Conservation (phyloP, 2,888 invertebrate species). For the Lymantria dispar region DNA sequence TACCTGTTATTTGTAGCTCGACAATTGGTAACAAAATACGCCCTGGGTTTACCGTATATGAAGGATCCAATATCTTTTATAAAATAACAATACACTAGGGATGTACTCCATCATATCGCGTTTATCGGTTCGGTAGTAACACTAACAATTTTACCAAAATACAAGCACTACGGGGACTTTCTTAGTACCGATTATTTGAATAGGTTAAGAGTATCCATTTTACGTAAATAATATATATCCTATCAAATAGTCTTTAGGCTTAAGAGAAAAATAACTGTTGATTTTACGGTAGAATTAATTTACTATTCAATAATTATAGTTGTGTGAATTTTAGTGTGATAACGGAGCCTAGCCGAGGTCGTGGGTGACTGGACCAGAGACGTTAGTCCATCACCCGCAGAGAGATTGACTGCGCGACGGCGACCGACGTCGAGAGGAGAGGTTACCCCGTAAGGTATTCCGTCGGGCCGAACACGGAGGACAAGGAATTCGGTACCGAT, state of each 20-base stretch:
- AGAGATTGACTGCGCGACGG: too few relatives aligned
- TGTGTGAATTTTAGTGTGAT: too few relatives aligned
- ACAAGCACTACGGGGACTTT: conserved; percentile 14
- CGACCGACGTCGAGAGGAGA: too few relatives aligned
- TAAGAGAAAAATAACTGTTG: too few relatives aligned
- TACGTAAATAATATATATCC: conserved; percentile 13
- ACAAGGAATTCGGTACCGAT: too few relatives aligned
- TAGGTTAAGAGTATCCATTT: conserved; percentile 27
- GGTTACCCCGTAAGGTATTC: too few relatives aligned
- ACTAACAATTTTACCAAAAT: conserved; percentile 26
- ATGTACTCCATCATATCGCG: conserved; percentile 11
- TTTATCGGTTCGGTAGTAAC: conserved; percentile 19
- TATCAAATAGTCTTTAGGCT: not conserved
- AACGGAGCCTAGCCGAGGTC: too few relatives aligned
- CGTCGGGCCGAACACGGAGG: too few relatives aligned
- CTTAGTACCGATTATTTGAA: conserved; percentile 30
- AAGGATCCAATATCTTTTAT: conserved; percentile 1
- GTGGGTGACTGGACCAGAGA: too few relatives aligned
- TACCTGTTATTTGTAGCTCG: not conserved
- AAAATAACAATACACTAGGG: conserved; percentile 7
- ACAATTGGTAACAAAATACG: not conserved
- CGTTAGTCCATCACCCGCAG: too few relatives aligned
- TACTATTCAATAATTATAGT: too few relatives aligned
- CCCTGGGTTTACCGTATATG: not conserved
- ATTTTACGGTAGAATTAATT: too few relatives aligned